Base-by-base conservation (phyloP, 2,888 invertebrate genomes). In the Lamellibrachia columna region DNA sequence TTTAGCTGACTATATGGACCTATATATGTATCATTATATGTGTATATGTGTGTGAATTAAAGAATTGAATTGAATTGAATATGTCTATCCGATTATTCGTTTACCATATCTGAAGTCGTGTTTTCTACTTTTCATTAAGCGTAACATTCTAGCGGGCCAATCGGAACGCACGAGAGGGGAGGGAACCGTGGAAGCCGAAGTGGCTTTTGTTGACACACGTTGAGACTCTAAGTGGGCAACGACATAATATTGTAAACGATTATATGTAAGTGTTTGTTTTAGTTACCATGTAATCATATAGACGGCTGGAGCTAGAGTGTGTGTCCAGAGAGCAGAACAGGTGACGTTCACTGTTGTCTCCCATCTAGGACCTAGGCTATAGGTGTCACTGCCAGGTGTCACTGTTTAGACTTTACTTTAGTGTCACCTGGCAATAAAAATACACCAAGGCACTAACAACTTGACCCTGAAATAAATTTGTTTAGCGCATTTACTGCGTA, bases 131-230 rank as follows among this genome's bases (percentile, higher is more conserved):
- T 75, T 75, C 75, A 75, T 75, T 75, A 75, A 75, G 75, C 22
- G 75, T 22, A 75, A 75, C 6, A 75, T 75, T 15, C 3, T 75
- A 75, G 75, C 75, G 75, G 75, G 75, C 75, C 75, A 75, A 75
- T 75, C 75, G 15, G 75, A 75, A 75, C 75, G 75, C 22, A 75
- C 75, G 75, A 75, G 75, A 75, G 75, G 75, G 75, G 75, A 75
- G 75, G 22, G 75, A 75, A 75, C 75, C 75, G 75, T 75, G 75
- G 75, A 75, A 75, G 75, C 75, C 75, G n/a, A 75, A 75, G 75
- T 75, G n/a, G 75, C 75, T 22, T 75, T 75, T 75, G 75, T 75
- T 75, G 75, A 75, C 75, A 75, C 75, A 75, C 22, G 75, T 75
- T 15, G 75, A 4, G 75, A 15, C 40, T 55, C 75, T 22, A 75